Base-by-base conservation (phyloP, 2,113 vertebrate genomes). In the human region DNA sequence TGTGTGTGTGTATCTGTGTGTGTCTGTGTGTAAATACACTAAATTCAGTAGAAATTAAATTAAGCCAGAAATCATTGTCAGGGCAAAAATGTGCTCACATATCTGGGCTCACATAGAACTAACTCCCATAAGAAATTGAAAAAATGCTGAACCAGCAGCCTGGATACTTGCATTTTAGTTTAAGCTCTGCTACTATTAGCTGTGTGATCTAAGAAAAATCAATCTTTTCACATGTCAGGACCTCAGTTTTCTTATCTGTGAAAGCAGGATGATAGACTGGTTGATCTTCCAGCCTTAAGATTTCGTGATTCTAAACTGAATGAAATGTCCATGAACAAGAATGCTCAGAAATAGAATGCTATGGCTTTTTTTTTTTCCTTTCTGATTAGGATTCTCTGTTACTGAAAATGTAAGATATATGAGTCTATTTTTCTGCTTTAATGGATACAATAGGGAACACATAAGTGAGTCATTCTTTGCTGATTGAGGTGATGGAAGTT, bases 381-480 rank as follows among this genome's bases (percentile, higher is more conserved):
- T 57, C 73, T 87, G 25, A 90, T 97, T 96, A 90, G 88, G 88
- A 94, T 93, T 95, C 85, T 72, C 11, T 48, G 87, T 72, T 73
- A 38, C 52, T 79, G 95, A 73, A 95, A 96, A 95, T 57, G 64
- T 96, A 95, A 98, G 97, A 90, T 90, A 78, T 76, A 98, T 94
- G 90, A 96, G 90, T 92, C 97, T 94, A 94, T 97, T 97, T 92
- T 97, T 97, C 94, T 92, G 83, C 97, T 96, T 96, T 97, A 98
- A 96, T 88, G 94, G 94, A 86, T 96, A 95, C 97, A 93, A 93
- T 76, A 89, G 86, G 23, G 50, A 96, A 82, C 73, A 92, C 66
- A 50, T 88, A 96, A 98, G 98, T 93, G 97, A 97, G 94, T 92
- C 94, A 95, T 93, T 93, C 96, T 78, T 86, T 94, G 90, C 87